phyloP scores from a whole-genome alignment of 2,113 vertebrate genomes.

The Pseudorhombus dupliciocellatus region DNA sequence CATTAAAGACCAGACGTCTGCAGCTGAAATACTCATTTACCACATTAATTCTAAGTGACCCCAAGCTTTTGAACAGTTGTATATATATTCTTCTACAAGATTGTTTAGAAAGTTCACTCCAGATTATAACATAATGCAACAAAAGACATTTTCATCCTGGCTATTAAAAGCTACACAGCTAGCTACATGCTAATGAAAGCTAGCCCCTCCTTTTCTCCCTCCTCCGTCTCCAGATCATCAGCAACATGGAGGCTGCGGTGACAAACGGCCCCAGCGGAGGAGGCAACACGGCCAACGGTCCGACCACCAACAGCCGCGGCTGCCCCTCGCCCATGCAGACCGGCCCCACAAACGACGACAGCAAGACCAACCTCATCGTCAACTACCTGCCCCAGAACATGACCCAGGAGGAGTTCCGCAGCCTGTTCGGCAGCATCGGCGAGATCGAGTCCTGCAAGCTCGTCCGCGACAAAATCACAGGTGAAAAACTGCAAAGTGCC shows the following conservation, averaged over 20 bases:
- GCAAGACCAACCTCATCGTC: constrained; percentile 99
- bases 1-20: too few relatives aligned
- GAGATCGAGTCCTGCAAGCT: constrained; percentile 99
- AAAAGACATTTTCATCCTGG: constrained; percentile 6
- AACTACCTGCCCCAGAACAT: constrained; percentile 99
- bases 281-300: constrained; percentile 94
- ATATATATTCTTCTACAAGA: too few relatives aligned
- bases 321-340: constrained; percentile 99
- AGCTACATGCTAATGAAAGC: not conserved
- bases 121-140: not conserved
- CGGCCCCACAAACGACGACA: constrained; percentile 95
- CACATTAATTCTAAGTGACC: too few relatives aligned
- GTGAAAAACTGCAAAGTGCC: constrained; percentile 68
- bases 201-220: not conserved
- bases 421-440: constrained; percentile 99
- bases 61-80: too few relatives aligned
- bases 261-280: constrained; percentile 96
- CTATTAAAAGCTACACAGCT: not conserved
- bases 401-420: constrained; percentile 99
- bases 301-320: constrained; percentile 97
- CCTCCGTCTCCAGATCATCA: constrained; percentile 92
- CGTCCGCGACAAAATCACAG: constrained; percentile 99
- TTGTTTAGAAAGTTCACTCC: not conserved
- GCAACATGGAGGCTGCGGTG: constrained; percentile 99
- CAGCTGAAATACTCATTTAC: too few relatives aligned